phyloP scores from a whole-genome alignment of 2,888 invertebrate genomes.

The Brachyopa scutellaris region DNA sequence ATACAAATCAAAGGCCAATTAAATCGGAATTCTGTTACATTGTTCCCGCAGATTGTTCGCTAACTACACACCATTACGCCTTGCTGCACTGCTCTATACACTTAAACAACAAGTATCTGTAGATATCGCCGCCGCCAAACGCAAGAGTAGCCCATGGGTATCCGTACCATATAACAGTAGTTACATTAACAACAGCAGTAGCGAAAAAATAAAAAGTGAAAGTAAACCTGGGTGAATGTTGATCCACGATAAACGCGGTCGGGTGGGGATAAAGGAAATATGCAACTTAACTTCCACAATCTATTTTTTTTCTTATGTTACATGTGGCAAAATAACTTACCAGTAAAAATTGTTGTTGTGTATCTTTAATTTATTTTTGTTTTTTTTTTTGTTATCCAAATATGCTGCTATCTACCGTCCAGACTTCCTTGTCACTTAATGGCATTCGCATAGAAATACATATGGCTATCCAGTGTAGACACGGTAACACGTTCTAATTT shows the following conservation, averaged over 20 bases:
- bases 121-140: not conserved
- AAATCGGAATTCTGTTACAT: constrained; percentile 57
- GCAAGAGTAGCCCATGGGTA: not conserved
- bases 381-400: constrained; percentile 34
- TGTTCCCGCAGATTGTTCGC: constrained; percentile 48
- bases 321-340: constrained; percentile 58
- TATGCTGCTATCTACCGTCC: constrained; percentile 41
- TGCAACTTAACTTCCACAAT: not conserved
- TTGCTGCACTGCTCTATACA: constrained; percentile 25
- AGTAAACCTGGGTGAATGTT: constrained; percentile 66
- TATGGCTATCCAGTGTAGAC: constrained; percentile 30
- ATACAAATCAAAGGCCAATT: constrained; percentile 63
- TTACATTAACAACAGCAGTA: not conserved
- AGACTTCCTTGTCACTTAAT: constrained; percentile 59
- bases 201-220: constrained; percentile 62
- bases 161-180: not conserved
- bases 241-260: constrained; percentile 19
- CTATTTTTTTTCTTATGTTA: not conserved
- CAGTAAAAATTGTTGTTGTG: constrained; percentile 21
- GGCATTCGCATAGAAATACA: constrained; percentile 51
- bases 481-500: constrained; percentile 49
- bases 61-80: constrained; percentile 27
- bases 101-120: too few species aligned
- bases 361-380: not conserved
- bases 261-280: constrained; percentile 45